These are phyloP conservation scores for Epinephelus malabaricus DNA, from an alignment of 2,797 vertebrate species.

Conservation along the genomic window DNA sequence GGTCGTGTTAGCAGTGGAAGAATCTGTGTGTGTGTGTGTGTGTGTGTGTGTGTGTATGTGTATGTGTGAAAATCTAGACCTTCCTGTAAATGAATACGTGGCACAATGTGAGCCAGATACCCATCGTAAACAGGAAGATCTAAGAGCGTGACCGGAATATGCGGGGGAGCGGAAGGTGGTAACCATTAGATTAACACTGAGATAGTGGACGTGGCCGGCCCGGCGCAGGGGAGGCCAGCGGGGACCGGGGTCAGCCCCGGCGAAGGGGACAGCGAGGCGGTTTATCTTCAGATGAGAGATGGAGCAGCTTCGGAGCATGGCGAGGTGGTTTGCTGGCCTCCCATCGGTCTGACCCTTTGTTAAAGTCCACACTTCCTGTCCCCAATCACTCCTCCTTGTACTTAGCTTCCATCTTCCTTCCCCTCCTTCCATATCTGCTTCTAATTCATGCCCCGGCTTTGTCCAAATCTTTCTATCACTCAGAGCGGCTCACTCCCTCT, in stretches of 20 bases:
- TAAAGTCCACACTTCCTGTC: constrained; percentile 64
- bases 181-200: constrained; percentile 59
- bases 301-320: constrained; percentile 64
- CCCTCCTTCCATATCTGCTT: constrained; percentile 69
- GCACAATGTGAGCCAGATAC: constrained; percentile 63
- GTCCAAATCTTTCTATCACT: constrained; percentile 73
- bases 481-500: constrained; percentile 66
- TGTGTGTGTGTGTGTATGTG: constrained; percentile 10
- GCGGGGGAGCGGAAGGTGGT: constrained; percentile 36
- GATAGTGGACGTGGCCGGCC: constrained; percentile 70
- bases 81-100: constrained; percentile 70
- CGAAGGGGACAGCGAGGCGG: constrained; percentile 59
- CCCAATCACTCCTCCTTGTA: constrained; percentile 73
- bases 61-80: constrained; percentile 65
- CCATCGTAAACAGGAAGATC: constrained; percentile 70
- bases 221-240: constrained; percentile 52
- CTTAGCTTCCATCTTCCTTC: constrained; percentile 72
- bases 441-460: constrained; percentile 75
- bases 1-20: constrained; percentile 48
- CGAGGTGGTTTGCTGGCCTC: constrained; percentile 56
- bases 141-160: constrained; percentile 62
- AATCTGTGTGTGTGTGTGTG: constrained; percentile 12
- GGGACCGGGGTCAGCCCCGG: constrained; percentile 67
- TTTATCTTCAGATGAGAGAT: constrained; percentile 81
- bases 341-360: constrained; percentile 57